Percentiles rank a stretch among this genome's conserved stretches.
Conservation (phyloP, 30 jellyfish, hydroid and myxozoan genomes). For the Aurelia coerulea region DNA sequence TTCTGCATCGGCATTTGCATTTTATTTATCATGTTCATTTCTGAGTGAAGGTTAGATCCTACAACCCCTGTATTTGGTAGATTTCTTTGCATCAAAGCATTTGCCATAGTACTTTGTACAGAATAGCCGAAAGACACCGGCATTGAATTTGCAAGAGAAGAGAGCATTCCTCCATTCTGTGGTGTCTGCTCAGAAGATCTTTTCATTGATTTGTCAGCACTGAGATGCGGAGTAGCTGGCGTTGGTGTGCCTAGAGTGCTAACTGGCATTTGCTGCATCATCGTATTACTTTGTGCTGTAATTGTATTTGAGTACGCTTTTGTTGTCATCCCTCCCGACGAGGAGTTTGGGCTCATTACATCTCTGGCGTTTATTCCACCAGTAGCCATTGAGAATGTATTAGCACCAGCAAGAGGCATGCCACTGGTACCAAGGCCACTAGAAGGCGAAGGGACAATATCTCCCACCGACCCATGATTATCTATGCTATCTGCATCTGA, state of each 20-base stretch:
- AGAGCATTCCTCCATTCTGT: slow-evolving; percentile 48
- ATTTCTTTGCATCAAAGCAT: slow-evolving; percentile 32
- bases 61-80: slow-evolving; percentile 26
- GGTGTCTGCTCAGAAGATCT: slow-evolving; percentile 69
- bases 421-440: slow-evolving; percentile 67
- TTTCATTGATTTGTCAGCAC: slow-evolving; percentile 50
- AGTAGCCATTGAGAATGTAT: slow-evolving; percentile 37
- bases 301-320: slow-evolving; percentile 31
- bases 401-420: slow-evolving; percentile 37
- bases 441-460: slow-evolving; percentile 62
- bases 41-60: slow-evolving; percentile 28
- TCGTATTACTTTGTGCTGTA: slow-evolving; percentile 39
- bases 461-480: slow-evolving; percentile 19
- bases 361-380: slow-evolving; percentile 59
- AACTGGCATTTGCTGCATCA: slow-evolving; percentile 79
- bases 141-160: slow-evolving; percentile 42
- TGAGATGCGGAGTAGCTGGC: slow-evolving; percentile 93
- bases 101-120: slow-evolving; percentile 55
- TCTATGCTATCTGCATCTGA: slow-evolving; percentile 27
- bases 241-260: slow-evolving; percentile 93
- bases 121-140: slow-evolving; percentile 62
- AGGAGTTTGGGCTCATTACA: slow-evolving; percentile 18
- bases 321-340: slow-evolving; percentile 33
- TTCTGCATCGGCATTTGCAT: slow-evolving; percentile 59
- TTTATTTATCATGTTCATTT: slow-evolving; percentile 37